Percentiles rank a stretch among this genome's conserved stretches.
These are phyloP conservation scores for Fringilla coelebs DNA, from an alignment of 2,797 vertebrate species.

Conservation along the genomic window DNA sequence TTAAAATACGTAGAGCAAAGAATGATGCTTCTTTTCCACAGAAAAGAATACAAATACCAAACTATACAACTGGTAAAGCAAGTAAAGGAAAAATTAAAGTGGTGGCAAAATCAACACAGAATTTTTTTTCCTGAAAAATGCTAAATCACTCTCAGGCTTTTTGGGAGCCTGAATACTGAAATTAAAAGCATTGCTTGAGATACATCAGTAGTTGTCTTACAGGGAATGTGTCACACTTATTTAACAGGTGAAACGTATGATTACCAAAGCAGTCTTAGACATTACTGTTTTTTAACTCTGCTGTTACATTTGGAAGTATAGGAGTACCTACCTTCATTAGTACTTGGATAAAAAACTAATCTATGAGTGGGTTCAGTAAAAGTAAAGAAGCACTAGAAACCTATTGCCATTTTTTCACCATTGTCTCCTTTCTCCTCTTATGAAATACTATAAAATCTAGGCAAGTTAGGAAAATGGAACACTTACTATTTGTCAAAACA, in stretches of 20 bases:
- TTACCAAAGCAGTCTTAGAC: background rate
- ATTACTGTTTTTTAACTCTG: background rate
- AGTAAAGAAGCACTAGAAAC: background rate
- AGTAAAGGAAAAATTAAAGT: background rate
- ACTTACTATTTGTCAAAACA: background rate
- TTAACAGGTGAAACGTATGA: background rate
- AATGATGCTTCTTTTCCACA: background rate
- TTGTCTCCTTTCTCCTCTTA: background rate
- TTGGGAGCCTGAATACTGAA: background rate
- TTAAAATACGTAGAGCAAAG: background rate
- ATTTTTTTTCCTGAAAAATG: background rate
- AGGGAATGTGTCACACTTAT: background rate
- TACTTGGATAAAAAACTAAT: background rate
- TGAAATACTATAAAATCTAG: background rate
- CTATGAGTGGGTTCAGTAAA: background rate
- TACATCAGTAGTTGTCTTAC: background rate
- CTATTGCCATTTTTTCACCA: background rate
- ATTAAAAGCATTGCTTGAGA: background rate
- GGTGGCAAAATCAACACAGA: background rate
- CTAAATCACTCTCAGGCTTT: background rate
- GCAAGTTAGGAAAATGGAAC: background rate
- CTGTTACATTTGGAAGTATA: background rate
- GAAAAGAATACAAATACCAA: background rate
- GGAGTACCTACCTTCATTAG: background rate
- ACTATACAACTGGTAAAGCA: background rate